Evolutionary conservation across 2,888 invertebrate species (phyloP).

Genomic region (Lasioglossum malachurum): DNA sequence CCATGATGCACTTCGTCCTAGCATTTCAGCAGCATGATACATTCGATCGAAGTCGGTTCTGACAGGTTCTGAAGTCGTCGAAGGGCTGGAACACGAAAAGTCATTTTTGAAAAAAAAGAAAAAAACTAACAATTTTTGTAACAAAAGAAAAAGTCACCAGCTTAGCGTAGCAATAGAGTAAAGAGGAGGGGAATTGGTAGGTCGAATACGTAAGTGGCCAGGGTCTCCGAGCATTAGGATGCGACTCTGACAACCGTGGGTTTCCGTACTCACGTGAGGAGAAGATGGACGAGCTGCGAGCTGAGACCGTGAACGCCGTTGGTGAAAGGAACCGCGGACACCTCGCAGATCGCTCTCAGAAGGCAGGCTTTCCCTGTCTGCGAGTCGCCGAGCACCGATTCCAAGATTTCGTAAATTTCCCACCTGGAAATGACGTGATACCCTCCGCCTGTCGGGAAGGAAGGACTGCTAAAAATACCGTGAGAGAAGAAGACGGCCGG

Average conservation of each 20-base stretch:
- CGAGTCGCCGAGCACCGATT: constrained; percentile 72
- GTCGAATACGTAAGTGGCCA: background rate
- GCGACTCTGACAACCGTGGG: background rate
- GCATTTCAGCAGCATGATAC: constrained; percentile 79
- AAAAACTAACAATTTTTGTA: background rate
- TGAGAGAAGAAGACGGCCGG: background rate
- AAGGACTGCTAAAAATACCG: constrained; percentile 9
- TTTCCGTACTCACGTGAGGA: constrained; percentile 87
- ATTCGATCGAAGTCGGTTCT: constrained; percentile 75
- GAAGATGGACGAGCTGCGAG: constrained; percentile 90
- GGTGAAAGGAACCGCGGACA: constrained; percentile 89
- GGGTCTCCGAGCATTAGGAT: background rate
- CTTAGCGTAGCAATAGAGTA: background rate
- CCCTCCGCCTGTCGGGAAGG: constrained; percentile 15
- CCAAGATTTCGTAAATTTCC: constrained; percentile 81
- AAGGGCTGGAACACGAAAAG: constrained; percentile 76
- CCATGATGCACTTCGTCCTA: constrained; percentile 72
- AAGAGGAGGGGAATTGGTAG: background rate
- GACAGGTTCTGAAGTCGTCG: constrained; percentile 74
- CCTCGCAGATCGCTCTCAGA: constrained; percentile 91
- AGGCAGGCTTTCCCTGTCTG: constrained; percentile 88
- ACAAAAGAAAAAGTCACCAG: background rate
- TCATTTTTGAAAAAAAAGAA: background rate
- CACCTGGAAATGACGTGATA: constrained; percentile 72
- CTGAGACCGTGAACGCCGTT: constrained; percentile 89